Base-by-base conservation (phyloP, 2,797 vertebrate species). In the Limosa lapponica region DNA sequence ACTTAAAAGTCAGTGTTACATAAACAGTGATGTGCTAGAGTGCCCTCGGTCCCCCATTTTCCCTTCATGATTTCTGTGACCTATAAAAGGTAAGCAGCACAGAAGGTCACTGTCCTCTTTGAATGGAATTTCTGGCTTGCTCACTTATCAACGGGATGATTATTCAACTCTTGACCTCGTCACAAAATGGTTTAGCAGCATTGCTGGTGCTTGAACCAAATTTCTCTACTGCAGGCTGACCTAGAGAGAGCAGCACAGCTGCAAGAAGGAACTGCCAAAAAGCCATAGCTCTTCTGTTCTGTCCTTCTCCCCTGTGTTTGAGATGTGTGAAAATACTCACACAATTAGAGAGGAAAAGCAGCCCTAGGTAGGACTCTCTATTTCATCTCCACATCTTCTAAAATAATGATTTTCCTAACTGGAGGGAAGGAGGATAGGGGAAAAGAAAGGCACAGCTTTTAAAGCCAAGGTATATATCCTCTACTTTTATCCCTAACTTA, bases 261-360 rank as follows among this genome's bases (percentile, higher is more conserved):
- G 88, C 78, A 96, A 95, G 67, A 94, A 90, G 83, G 54, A 93
- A 95, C 86, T 94, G 88, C 93, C 96, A 96, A 95, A 95, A 96
- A 90, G 88, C 67, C 74, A 78, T 2, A 87, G 90, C 52, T 95
- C 52, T 80, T 95, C 88, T 89, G 70, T 95, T 93, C 88, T 93
- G 82, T 82, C 74, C 71, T 90, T 95, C 86, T 94, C 86, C 71
- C 78, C 88, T 57, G 89, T 80, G 88, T 78, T 95, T 87, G 84
- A 93, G 86, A 95, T 89, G 82, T 64, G 67, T 93, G 94, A 95
- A 96, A 95, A 94, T 41, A 82, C 59, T 94, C 87, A 94, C 37
- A 82, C 93, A 95, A 95, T 96, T 92, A 96, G 66, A 87, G 19
- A 80, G 74, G 74, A 44, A 93, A 91, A 96, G 90, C 82, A 96